Evolutionary conservation across 92 coral and sea anemone species (phyloP), one percentile per base, ranked within the genome.

Genomic region (Zoanthus gigantus): DNA sequence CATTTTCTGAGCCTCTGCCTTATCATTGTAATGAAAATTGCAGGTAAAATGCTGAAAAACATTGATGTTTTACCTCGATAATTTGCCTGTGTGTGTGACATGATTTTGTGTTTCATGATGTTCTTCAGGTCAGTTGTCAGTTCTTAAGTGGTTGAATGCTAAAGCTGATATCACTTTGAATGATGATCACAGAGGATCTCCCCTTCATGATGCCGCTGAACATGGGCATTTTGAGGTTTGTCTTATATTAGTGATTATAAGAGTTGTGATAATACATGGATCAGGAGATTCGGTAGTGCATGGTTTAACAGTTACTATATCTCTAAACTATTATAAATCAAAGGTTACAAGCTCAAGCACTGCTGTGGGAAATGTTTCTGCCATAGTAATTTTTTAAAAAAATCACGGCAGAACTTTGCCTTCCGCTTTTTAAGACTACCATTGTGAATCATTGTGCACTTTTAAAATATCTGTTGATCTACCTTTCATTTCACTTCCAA

Each of bases 121-220:
- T 87, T 3, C 1, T 73, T 53, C 46, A 95, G 98, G 96, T 50
- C 98, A 95, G 69, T 81, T 95, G 11, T 66, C 87, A 72, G 94
- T 93, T 45, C 90, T 95, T 12, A 93, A 88, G 74, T 95, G 98
- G 98, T 79, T 95, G 16, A 91, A 91, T 83, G 87, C 86, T 7
- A 92, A 90, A 65, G 90, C 96, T 65, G 91, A 89, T 37, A 73
- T 95, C 18, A 90, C 96, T 2, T 46, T 88, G 48, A 82, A 46
- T 50, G 98, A 95, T 78, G 71, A 58, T 15, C 93, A 91, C 30
- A 90, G 94, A 7, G 92, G 94, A 12, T 89, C 98, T 0, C 98
- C 98, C 1, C 89, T 95, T 7, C 98, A 95, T 52, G 98, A 95
- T 85, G 98, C 98, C 11, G 92, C 98, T 17, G 96, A 95, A 76